Percentiles rank a stretch among this genome's conserved stretches.
These are phyloP conservation scores for Brachionus calyciflorus DNA, from an alignment of 1,140 invertebrate species.

Conservation along the genomic window DNA sequence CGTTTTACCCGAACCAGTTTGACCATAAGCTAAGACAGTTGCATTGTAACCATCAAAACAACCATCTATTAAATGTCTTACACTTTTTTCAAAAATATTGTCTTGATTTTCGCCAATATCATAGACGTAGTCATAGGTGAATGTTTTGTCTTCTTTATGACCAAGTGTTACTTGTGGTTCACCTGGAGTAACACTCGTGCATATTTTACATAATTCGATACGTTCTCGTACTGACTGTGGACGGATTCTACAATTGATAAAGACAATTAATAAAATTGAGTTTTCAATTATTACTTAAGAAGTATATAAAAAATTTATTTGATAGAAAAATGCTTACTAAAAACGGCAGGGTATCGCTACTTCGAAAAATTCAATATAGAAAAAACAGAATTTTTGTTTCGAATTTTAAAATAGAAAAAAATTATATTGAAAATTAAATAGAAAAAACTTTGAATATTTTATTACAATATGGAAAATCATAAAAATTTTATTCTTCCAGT, in stretches of 20 bases:
- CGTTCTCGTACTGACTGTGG: constrained; percentile 86
- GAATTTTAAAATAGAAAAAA: no score
- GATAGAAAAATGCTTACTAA: no score
- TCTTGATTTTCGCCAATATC: constrained; percentile 68
- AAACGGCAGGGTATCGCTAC: no score
- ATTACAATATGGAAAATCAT: no score
- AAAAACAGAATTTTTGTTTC: no score
- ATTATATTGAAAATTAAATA: no score
- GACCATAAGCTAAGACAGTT: constrained; percentile 70
- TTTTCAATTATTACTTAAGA: no score
- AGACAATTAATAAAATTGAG: background rate
- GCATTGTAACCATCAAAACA: constrained; percentile 58
- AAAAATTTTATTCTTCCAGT: no score
- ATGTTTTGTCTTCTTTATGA: constrained; percentile 69
- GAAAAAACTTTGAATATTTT: no score
- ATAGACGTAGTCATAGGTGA: constrained; percentile 85
- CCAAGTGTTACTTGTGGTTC: constrained; percentile 66
- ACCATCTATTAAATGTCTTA: constrained; percentile 70
- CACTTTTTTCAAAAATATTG: constrained; percentile 73
- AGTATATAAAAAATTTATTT: no score
- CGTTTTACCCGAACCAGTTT: constrained; percentile 76
- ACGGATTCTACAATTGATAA: constrained; percentile 72
- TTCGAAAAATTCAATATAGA: no score
- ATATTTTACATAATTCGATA: constrained; percentile 89
- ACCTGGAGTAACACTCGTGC: constrained; percentile 79